Conservation (phyloP, 2,113 vertebrate genomes). For the Pseudonaja textilis region DNA sequence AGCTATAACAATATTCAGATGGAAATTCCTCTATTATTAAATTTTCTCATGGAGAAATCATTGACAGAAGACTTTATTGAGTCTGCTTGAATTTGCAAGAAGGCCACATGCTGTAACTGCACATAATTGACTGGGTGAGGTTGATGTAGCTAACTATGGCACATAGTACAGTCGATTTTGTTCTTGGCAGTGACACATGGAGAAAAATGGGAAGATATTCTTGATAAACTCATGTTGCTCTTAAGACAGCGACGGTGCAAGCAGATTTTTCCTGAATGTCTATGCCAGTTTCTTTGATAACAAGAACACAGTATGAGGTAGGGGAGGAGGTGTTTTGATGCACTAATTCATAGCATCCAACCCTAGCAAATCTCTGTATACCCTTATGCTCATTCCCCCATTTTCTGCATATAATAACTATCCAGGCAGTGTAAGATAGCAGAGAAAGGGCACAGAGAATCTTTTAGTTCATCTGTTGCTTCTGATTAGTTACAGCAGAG, state of each 20-base stretch:
- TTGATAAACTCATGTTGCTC: constrained; percentile 13
- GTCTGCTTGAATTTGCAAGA: background rate
- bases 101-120: background rate
- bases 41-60: background rate
- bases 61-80: background rate
- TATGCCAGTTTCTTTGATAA: constrained; percentile 1
- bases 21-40: background rate
- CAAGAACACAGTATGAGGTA: background rate
- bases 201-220: constrained; percentile 8
- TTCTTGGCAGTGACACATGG: background rate
- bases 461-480: background rate
- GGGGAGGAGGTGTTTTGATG: background rate
- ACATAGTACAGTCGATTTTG: background rate
- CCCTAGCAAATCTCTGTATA: background rate
- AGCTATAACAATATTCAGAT: background rate
- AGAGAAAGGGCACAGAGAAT: background rate
- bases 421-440: too few relatives aligned
- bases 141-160: background rate
- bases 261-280: constrained; percentile 7
- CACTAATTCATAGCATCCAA: constrained; percentile 1
- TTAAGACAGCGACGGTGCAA: background rate
- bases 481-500: background rate
- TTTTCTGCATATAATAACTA: background rate
- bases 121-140: background rate
- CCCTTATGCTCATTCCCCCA: background rate